Conservation (phyloP, 2,113 vertebrate species). For the Hypomesus transpacificus region DNA sequence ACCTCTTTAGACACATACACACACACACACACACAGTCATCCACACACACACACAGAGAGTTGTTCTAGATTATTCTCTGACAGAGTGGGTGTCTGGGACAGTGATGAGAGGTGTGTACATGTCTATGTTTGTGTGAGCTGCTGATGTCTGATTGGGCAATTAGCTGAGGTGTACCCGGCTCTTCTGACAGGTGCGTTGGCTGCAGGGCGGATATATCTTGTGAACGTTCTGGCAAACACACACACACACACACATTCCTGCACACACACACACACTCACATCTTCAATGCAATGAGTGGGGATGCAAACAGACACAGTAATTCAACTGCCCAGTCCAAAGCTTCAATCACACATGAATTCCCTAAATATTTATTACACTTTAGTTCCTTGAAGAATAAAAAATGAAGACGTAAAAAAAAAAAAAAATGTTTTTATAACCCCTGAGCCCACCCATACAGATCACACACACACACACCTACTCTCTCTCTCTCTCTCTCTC, state of each 20-base stretch:
- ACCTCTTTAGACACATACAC: constrained; percentile 23
- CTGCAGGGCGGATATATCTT: neutral
- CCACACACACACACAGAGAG: constrained; percentile 4
- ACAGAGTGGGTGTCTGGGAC: neutral
- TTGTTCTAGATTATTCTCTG: neutral
- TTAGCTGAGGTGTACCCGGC: neutral
- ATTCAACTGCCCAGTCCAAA: neutral
- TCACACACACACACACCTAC: neutral
- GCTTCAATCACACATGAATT: constrained; percentile 32
- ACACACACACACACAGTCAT: neutral
- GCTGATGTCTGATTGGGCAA: neutral
- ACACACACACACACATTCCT: constrained; percentile 1
- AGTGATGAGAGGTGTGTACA: neutral
- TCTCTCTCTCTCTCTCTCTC: constrained; percentile 40
- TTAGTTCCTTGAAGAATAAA: neutral
- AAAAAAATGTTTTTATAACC: neutral
- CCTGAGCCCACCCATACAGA: neutral
- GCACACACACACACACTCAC: no score
- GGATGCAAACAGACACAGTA: no score
- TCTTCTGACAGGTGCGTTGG: neutral
- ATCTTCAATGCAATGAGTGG: neutral
- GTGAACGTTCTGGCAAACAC: neutral
- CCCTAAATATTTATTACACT: neutral
- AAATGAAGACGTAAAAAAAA: neutral
- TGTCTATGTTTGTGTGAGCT: neutral